Conservation (phyloP, 1,140 invertebrate species). For the Piezodorus guildinii region DNA sequence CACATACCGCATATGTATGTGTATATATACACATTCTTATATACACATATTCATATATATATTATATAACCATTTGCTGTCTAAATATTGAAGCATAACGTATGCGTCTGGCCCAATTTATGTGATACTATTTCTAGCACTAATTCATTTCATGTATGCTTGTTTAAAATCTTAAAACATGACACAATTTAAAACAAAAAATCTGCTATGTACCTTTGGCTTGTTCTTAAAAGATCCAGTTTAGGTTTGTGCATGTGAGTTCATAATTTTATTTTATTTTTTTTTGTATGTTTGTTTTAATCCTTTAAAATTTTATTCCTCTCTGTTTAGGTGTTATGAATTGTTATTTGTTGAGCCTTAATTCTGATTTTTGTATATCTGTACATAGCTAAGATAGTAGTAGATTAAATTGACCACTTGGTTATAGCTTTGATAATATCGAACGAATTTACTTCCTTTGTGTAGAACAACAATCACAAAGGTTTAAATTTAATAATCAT, state of each 20-base stretch:
- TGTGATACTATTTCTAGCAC: conserved; percentile 5
- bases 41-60: too few species aligned
- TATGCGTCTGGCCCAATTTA: neutral
- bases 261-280: too few species aligned
- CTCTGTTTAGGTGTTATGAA: neutral
- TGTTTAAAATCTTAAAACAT: neutral
- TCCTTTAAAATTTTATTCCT: too few species aligned
- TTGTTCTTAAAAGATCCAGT: too few species aligned
- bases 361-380: neutral
- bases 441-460: neutral
- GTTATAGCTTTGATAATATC: conserved; percentile 3
- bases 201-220: too few species aligned
- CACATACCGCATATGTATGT: too few species aligned
- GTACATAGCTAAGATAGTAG: neutral
- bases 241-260: too few species aligned
- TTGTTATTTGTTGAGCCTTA: conserved; percentile 1
- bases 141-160: neutral
- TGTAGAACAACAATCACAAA: neutral
- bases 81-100: neutral
- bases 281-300: too few species aligned
- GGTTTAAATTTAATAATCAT: neutral
- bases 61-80: neutral
- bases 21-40: too few species aligned
- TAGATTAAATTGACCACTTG: neutral
- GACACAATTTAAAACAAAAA: neutral